Base-by-base conservation (phyloP, 2,888 invertebrate species). In the Andrena bucephala region DNA sequence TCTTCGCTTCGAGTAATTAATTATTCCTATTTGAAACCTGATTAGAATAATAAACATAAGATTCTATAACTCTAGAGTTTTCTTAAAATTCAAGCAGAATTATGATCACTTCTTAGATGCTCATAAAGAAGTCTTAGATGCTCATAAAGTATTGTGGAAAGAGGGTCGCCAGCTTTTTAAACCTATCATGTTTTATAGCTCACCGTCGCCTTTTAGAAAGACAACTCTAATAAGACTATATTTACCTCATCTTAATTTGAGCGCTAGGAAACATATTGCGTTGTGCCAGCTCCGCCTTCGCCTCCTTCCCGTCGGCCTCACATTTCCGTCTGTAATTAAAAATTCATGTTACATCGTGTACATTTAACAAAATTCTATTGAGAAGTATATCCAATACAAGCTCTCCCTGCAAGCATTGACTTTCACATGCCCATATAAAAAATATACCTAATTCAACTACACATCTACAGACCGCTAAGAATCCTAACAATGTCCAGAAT, bases 201-300 rank as follows among this genome's bases (percentile, higher is more conserved):
- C 16, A 27, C 24, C 24, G 24, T 27, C n/a, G 20, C 52, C 65
- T 52, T 77, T 77, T 52, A 59, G 65, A 63, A 59, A 13, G 48
- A 57, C 36, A 62, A 33, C 33, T 29, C 33, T 48, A 57, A 54
- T 7, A 59, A 60, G 60, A 57, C 66, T 81, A 75, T 79, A 87
- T 85, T 87, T 92, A 94, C 94, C 94, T 94, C 94, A 94, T 94
- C 93, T 94, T 94, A 91, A 94, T 94, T 92, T 94, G 94, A 90
- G 94, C 93, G 93, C 93, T 94, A 89, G 94, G 94, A 90, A 94
- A 94, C 94, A 94, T 94, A 93, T 92, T 94, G 94, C 94, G 93
- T 88, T 94, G 94, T 82, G 91, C 91, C 91, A 93, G 89, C 89
- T 94, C 94, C 85, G 92, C 90, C 91, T 94, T 94, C 87, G 91